Evolutionary conservation across 2,797 vertebrate species (phyloP).

Genomic region (Cephalopachus bancanus): DNA sequence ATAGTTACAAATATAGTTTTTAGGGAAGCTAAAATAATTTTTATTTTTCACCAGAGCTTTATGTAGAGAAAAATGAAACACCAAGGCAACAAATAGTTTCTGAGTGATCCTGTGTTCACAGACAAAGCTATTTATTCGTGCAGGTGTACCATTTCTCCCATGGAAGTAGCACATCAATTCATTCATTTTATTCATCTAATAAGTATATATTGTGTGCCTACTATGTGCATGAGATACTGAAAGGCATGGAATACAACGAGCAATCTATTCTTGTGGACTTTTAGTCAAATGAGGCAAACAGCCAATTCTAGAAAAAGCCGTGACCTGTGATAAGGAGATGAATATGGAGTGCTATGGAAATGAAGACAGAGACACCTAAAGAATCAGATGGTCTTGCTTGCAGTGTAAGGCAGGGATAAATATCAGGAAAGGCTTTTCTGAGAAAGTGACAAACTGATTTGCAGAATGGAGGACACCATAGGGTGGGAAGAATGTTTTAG

Average conservation of each 20-base stretch:
- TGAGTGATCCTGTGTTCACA: slow-evolving; percentile 21
- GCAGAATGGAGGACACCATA: neutral
- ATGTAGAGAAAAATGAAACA: slow-evolving; percentile 57
- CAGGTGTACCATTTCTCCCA: neutral
- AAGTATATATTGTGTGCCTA: slow-evolving; percentile 24
- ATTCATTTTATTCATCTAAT: slow-evolving; percentile 45
- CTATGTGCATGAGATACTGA: neutral
- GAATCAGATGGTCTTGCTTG: neutral
- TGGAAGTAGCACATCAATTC: neutral
- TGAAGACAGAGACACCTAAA: neutral
- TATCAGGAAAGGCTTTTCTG: neutral
- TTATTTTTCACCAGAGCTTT: slow-evolving; percentile 54
- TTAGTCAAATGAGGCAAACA: slow-evolving; percentile 33
- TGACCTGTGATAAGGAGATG: neutral
- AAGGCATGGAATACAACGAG: neutral
- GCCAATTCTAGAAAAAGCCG: slow-evolving; percentile 8
- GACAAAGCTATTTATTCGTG: slow-evolving; percentile 55
- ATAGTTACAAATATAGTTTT: slow-evolving; percentile 51
- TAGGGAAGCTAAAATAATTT: slow-evolving; percentile 22
- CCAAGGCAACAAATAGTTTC: slow-evolving; percentile 66
- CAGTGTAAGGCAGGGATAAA: neutral
- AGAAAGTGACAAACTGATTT: neutral
- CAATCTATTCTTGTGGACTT: neutral
- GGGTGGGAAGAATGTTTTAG: neutral
- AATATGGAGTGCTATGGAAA: neutral